Conservation (phyloP, 2,113 vertebrate genomes). For the Antennarius striatus region DNA sequence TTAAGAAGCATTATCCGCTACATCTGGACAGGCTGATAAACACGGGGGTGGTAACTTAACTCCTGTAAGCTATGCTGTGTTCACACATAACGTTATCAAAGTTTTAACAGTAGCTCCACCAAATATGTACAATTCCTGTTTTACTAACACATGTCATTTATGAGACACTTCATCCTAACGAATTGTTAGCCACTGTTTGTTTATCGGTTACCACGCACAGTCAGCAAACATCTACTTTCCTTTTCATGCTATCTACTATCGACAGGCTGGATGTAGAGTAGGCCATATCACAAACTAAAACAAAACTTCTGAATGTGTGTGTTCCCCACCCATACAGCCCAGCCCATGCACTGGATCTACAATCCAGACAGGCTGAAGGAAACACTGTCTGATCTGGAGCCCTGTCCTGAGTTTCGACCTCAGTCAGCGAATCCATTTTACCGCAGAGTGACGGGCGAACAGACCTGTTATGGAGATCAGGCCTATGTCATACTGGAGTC, state of each 20-base stretch:
- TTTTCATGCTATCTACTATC: not conserved
- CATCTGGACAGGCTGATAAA: conserved; percentile 55
- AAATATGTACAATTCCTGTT: too few species aligned
- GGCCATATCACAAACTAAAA: conserved; percentile 3
- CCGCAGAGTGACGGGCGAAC: conserved; percentile 66
- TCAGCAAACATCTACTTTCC: not conserved
- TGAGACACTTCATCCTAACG: too few species aligned
- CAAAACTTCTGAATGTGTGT: conserved; percentile 14
- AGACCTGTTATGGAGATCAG: conserved; percentile 80
- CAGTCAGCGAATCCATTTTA: conserved; percentile 78
- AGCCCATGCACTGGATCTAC: conserved; percentile 81
- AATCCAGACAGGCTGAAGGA: conserved; percentile 58
- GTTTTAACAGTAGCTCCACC: not conserved
- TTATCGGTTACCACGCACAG: too few species aligned
- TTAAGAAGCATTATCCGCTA: conserved; percentile 9
- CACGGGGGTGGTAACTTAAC: conserved; percentile 4
- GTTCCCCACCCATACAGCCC: conserved; percentile 53
- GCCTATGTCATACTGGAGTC: conserved; percentile 75
- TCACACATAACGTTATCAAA: conserved; percentile 2
- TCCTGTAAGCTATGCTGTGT: not conserved
- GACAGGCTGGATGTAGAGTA: conserved; percentile 3
- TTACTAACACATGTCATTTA: too few species aligned
- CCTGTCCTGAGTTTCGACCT: conserved; percentile 72
- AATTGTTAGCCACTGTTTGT: too few species aligned
- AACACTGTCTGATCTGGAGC: conserved; percentile 68